Base-by-base conservation (phyloP, 2,113 vertebrate genomes). In the Corvus moneduloides region DNA sequence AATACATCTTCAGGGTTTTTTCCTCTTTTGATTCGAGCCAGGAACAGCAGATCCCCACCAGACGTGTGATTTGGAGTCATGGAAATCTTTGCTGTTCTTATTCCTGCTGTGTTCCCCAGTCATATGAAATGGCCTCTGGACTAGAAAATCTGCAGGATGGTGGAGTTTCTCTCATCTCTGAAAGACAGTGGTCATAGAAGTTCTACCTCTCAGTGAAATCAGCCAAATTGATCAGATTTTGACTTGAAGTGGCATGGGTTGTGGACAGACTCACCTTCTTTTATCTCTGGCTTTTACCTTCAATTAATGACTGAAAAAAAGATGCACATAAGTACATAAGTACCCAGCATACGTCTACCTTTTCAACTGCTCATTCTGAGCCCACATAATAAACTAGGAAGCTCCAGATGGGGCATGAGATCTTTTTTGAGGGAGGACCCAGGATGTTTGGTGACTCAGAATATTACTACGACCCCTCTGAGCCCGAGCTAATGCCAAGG, bases 391-490 rank as follows among this genome's bases (percentile, higher is more conserved):
- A 39, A 68, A 49, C 33, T 27, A 43, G 58, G 20, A 75, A 91
- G 28, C 19, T 79, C 41, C 35, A 66, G 3, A 0, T 83, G 24
- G 41, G 9, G 5, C 23, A 35, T 48, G 73, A 87, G 32, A 71
- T 16, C 39, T 76, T 89, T 91, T 89, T 48, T 58, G 27, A 8
- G 56, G 51, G 33, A 63, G 30, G 56, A 87, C 35, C 32, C 32
- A 30, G 76, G 59, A 13, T 14, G 7, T 75, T 67, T 78, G 35
- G 77, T 95, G 96, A 79, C 61, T 71, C 84, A 89, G 77, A 87
- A 61, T 26, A 56, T 72, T 27, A n/a, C 2, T 61, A 35, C 0
- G 0, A 64, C 43, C 54, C 32, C 39, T 76, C 54, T 52, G 67
- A 91, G 63, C 58, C 89, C 3, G 27, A 91, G 48, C 8, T 48